These are phyloP conservation scores for Drosophila subpulchrella DNA, from an alignment of 1,140 invertebrate species.

Conservation along the genomic window DNA sequence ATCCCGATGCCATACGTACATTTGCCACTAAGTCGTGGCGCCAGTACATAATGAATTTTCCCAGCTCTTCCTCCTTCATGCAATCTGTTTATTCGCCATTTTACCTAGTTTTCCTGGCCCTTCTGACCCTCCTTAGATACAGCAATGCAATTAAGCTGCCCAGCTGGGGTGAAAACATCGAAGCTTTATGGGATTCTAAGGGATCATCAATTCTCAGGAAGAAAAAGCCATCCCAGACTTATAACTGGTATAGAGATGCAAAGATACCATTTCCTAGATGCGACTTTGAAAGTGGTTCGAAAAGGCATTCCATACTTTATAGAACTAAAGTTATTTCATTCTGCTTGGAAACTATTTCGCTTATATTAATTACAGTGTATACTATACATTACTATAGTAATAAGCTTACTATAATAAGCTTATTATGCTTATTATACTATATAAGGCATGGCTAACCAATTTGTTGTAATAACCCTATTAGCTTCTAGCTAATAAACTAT, in stretches of 20 bases:
- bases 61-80: not conserved
- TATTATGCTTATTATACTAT: too few species aligned
- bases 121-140: slow-evolving; percentile 4
- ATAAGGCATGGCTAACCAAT: slow-evolving; percentile 7
- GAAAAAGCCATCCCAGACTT: not conserved
- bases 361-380: too few species aligned
- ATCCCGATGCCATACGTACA: slow-evolving; percentile 26
- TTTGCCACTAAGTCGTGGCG: slow-evolving; percentile 26
- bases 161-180: slow-evolving; percentile 21
- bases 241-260: too few species aligned
- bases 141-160: slow-evolving; percentile 65
- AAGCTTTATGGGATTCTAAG: slow-evolving; percentile 22
- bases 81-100: slow-evolving; percentile 54
- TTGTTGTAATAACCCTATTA: slow-evolving; percentile 11
- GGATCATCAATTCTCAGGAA: slow-evolving; percentile 16
- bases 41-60: slow-evolving; percentile 63
- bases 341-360: too few species aligned
- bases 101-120: slow-evolving; percentile 43
- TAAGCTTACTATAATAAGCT: too few species aligned
- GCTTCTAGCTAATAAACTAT: not conserved
- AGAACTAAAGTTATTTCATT: too few species aligned
- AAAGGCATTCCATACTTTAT: too few species aligned
- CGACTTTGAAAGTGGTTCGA: too few species aligned
- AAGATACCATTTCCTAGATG: not conserved
- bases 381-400: too few species aligned